phyloP scores from a whole-genome alignment of 2,797 vertebrate species.

The Acestrorhynchus altus region DNA sequence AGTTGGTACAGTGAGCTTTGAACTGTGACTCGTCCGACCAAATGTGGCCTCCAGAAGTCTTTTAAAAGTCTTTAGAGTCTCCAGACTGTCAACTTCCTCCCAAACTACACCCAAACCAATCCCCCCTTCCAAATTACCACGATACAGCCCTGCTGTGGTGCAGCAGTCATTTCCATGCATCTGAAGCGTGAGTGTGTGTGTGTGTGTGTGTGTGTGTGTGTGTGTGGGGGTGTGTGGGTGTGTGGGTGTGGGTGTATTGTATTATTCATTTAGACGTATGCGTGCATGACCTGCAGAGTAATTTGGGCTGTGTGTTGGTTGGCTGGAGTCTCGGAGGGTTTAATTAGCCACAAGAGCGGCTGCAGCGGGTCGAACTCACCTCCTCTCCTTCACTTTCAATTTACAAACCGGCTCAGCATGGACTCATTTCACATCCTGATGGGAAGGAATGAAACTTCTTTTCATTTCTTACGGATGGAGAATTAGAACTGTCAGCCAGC shows the following conservation, averaged over 20 bases:
- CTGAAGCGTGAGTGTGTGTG: not conserved
- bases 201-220: not conserved
- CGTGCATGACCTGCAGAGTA: conserved; percentile 75
- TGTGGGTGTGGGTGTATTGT: conserved; percentile 64
- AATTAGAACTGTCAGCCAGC: not conserved
- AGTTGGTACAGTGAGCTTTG: no score
- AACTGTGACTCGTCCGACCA: no score
- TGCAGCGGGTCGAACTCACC: conserved; percentile 66
- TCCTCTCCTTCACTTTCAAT: conserved; percentile 63
- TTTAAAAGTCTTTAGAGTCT: no score
- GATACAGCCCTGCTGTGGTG: not conserved
- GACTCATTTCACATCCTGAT: conserved; percentile 35
- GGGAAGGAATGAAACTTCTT: conserved; percentile 6
- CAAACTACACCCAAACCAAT: not conserved
- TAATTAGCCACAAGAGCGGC: conserved; percentile 75
- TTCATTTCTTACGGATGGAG: not conserved
- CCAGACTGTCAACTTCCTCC: not conserved
- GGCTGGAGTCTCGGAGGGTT: conserved; percentile 76
- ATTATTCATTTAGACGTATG: conserved; percentile 75
- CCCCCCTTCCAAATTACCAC: not conserved
- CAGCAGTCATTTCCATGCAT: not conserved
- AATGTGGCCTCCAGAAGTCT: no score
- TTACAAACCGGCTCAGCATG: conserved; percentile 48
- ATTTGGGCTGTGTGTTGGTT: conserved; percentile 73
- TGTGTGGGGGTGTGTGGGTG: no score